Evolutionary conservation across 2,888 invertebrate species (phyloP), one percentile per base, ranked within the genome.

Genomic region (Cylloceria caligata): DNA sequence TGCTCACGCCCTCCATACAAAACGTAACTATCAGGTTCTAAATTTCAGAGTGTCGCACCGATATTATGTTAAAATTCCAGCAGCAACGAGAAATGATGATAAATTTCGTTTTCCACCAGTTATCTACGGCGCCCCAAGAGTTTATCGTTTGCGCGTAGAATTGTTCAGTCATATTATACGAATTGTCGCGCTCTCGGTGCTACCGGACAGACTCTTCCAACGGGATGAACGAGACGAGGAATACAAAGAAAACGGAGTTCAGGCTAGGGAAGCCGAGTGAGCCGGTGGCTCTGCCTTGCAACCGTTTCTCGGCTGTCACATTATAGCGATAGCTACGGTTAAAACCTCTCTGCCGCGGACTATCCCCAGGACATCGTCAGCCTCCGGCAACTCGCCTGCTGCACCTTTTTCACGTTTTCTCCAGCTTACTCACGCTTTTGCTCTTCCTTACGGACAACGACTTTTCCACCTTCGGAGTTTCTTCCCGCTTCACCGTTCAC

Each of bases 281-380:
- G 55, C 73, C 60, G 52, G 73, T 60, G 69, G 74, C 73, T 83
- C 81, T 84, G 79, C 78, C 80, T 76, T 80, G 86, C 87, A 87
- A 86, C 87, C 90, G 89, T 90, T 91, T 87, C 89, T 87, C 85
- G 83, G 78, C 89, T 89, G 90, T 89, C 91, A 89, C 89, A 88
- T 90, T 90, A 91, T 85, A 84, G 83, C 87, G 88, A 88, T 89
- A 88, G 89, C 85, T 84, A 86, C 84, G 84, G 85, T 84, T 87
- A 84, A 86, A 62, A 76, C 79, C 72, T 71, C 79, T 65, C 75
- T 60, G 34, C 55, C 4, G 71, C 47, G 74, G 55, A 47, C 9
- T 76, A 79, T 76, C 60, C 76, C 75, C 62, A 49, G 52, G 75
- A 72, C 73, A 73, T 69, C 72, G 65, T 57, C 71, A 68, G 69